Conservation (phyloP, 2,113 vertebrate species). For the Gallinago jamesoni region DNA sequence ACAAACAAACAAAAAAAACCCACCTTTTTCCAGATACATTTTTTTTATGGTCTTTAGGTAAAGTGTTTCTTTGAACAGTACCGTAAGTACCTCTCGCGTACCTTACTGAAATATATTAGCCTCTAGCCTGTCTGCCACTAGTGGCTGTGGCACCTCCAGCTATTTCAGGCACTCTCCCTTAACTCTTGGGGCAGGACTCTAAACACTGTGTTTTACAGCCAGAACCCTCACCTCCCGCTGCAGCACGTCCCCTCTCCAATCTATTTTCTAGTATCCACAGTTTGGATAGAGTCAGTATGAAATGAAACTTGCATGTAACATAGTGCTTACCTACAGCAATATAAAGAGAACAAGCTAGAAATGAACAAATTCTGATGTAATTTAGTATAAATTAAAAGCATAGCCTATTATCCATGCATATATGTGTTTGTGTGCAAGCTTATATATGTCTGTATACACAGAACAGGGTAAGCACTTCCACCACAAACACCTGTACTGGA, state of each 20-base stretch:
- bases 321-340: not conserved
- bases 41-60: not conserved
- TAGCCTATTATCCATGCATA: not conserved
- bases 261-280: not conserved
- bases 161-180: not conserved
- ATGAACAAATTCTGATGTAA: not conserved
- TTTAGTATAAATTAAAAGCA: not conserved
- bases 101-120: not conserved
- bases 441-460: not conserved
- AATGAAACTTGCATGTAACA: not conserved
- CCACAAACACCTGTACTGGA: not conserved
- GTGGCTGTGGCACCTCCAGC: not conserved
- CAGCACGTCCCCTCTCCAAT: not conserved
- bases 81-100: not conserved
- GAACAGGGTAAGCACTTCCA: not conserved
- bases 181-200: not conserved
- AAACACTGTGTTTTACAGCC: not conserved
- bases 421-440: rapidly evolving
- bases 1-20: not conserved
- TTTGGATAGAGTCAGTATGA: not conserved
- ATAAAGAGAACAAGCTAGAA: not conserved
- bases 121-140: not conserved
- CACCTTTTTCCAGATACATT: not conserved
- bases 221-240: not conserved
- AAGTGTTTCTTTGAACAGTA: not conserved